Base-by-base conservation (phyloP, 1,140 invertebrate species). In the Contarinia nasturtii region DNA sequence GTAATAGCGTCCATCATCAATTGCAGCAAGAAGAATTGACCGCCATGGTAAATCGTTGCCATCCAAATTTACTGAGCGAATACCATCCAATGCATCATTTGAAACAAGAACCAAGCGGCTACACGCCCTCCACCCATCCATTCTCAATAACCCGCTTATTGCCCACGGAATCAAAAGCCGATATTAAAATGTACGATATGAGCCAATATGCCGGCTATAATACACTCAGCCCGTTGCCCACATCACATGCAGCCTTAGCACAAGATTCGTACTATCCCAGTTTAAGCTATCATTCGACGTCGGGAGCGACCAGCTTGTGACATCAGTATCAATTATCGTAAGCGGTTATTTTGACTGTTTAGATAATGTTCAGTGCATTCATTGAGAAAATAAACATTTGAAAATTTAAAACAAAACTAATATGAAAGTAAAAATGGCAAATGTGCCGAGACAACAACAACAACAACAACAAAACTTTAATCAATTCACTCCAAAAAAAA, bases 81-180 rank as follows among this genome's bases (percentile, higher is more conserved):
- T 74, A 74, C 47, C 71, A 79, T 56, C 67, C 69, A 57, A 62
- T 74, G 60, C 73, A 75, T 45, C 79, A 78, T 51, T 66, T 86
- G 55, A 83, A 86, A 61, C 82, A 86, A 61, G 82, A 86, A 59
- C 77, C 80, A 21, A 65, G 75, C 11, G 76, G 77, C n/a, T 85
- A 82, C 54, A 79, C 81, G 27, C 75, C 82, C 8, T 80, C 82
- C 48, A 80, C 74, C 60, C 86, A 93, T 64, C 90, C 91, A 1
- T 95, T 94, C 67, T 90, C 86, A 61, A 94, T 95, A 56, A 92
- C 86, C 52, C 80, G 89, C 59, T 74, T 94, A 57, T 66, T 89
- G 55, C 84, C 86, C 10, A 80, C 83, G 41, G 85, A 86, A 56
- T 80, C 79, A 47, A 86, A 89, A 61, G 74, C 83, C 40, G 80